phyloP scores from a whole-genome alignment of 1,140 invertebrate species.

The Metopolophium dirhodum region DNA sequence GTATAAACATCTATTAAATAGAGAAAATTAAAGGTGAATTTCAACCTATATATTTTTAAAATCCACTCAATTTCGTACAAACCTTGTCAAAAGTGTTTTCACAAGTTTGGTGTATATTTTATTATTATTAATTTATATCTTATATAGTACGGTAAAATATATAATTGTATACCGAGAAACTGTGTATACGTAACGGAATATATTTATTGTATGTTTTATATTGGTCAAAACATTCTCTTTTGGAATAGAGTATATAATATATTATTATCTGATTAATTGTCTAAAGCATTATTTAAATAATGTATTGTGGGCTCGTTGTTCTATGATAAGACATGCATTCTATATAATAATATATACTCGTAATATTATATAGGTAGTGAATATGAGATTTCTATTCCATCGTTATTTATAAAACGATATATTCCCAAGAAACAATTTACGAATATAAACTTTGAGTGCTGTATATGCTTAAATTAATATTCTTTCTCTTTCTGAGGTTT shows the following conservation, averaged over 20 bases:
- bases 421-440: not conserved
- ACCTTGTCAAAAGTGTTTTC: not conserved
- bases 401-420: not conserved
- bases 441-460: not conserved
- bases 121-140: not conserved
- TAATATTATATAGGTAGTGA: not conserved
- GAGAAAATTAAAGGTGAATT: not conserved
- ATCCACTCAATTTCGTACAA: not conserved
- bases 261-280: too few species aligned
- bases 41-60: not conserved
- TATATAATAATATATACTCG: too few species aligned
- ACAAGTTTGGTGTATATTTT: not conserved
- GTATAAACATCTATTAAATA: not conserved
- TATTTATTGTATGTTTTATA: not conserved
- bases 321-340: too few species aligned
- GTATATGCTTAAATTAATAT: not conserved
- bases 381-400: not conserved
- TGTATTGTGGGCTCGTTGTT: too few species aligned
- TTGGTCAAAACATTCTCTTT: too few species aligned
- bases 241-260: too few species aligned
- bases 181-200: not conserved
- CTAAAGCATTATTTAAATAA: too few species aligned
- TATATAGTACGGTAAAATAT: not conserved
- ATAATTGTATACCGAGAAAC: not conserved
- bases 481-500: not conserved